Conservation (phyloP, 2,113 vertebrate species). For the Bujurquina vittata region DNA sequence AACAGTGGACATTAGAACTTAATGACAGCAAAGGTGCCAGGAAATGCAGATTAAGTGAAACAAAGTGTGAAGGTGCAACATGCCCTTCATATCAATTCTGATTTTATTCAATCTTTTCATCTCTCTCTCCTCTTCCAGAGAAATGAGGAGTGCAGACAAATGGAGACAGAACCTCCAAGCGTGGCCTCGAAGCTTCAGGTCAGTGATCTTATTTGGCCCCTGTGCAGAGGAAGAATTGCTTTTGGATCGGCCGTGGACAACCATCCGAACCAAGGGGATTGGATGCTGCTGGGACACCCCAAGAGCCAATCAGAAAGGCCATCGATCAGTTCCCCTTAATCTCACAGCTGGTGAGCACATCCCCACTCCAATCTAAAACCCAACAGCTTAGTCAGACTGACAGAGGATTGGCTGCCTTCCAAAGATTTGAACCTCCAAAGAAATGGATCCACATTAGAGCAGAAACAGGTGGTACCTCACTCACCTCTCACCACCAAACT, state of each 20-base stretch:
- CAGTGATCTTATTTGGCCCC: conserved; percentile 72
- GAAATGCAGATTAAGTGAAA: conserved; percentile 15
- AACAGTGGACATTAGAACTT: background rate
- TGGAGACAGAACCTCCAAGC: conserved; percentile 50
- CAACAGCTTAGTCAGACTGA: conserved; percentile 60
- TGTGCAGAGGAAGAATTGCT: conserved; percentile 70
- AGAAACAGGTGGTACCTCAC: conserved; percentile 11
- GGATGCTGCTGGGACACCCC: conserved; percentile 62
- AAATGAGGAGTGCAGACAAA: conserved; percentile 26
- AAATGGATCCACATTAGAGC: conserved; percentile 32
- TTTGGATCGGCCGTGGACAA: conserved; percentile 65
- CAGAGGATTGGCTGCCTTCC: conserved; percentile 57
- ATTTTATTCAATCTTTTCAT: conserved; percentile 13
- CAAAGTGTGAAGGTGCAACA: background rate
- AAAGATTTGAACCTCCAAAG: conserved; percentile 26
- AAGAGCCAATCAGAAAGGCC: conserved; percentile 73
- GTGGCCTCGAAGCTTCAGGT: conserved; percentile 68
- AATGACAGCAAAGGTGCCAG: conserved; percentile 6
- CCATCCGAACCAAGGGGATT: conserved; percentile 60
- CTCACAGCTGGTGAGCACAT: conserved; percentile 77
- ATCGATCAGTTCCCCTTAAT: conserved; percentile 77
- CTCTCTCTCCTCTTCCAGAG: background rate
- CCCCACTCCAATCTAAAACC: conserved; percentile 72
- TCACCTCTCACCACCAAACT: background rate
- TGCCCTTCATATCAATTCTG: conserved; percentile 6